Evolutionary conservation across 2,888 invertebrate species (phyloP), one percentile per base, ranked within the genome.

Genomic region (Sericinus montela): DNA sequence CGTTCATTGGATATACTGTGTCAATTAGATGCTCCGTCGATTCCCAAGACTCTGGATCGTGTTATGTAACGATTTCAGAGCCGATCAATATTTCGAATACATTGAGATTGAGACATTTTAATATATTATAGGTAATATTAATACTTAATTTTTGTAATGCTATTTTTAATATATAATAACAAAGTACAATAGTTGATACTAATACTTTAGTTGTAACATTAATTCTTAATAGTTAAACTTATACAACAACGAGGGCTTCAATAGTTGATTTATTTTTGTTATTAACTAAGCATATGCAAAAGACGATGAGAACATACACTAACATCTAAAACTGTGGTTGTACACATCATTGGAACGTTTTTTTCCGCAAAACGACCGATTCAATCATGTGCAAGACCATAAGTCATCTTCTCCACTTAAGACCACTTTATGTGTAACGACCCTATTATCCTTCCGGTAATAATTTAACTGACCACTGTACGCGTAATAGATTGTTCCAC

Each of bases 381-480:
- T 48, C 36, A 40, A 48, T 47, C 34, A 29, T 25, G 28, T 23
- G 23, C 34, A 34, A 34, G n/a, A 56, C 45, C 54, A 63, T 69
- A 70, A 67, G 65, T 70, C 69, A 65, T 57, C 57, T 47, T 63
- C 63, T 57, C 69, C 66, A 68, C 68, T 71, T 65, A 65, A 57
- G 60, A 48, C 55, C 60, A 60, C 54, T 69, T 69, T 64, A 60
- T 54, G 50, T 45, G 41, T 53, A 49, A 49, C 50, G 47, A 48
- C 52, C 58, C 56, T 59, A 59, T 59, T 63, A 65, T 58, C 67
- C 65, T 72, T 70, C 72, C 72, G 70, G 72, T 70, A 47, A 52
- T 58, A 63, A 43, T 44, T 45, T 58, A 61, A 60, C 64, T 39
- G 57, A 58, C 54, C 48, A 62, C 63, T 59, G 57, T 54, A 53